Evolutionary conservation across 2,888 invertebrate species (phyloP).

Genomic region (Athetis lepigone): DNA sequence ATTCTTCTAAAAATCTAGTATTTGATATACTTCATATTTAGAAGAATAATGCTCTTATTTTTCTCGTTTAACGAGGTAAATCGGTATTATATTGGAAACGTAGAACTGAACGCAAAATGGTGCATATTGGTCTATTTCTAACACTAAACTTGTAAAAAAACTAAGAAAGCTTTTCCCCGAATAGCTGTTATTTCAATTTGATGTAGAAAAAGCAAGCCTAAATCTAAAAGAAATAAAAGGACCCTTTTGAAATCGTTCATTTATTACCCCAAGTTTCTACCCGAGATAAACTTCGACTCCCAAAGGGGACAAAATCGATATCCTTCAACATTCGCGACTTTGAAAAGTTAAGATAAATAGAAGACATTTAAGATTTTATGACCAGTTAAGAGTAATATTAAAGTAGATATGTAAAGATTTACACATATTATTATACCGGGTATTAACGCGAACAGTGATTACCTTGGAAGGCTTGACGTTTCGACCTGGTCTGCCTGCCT

Average conservation of each 20-base stretch:
- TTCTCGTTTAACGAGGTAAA: constrained; percentile 6
- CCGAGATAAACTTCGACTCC: constrained; percentile 57
- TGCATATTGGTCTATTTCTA: neutral
- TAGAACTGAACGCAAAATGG: neutral
- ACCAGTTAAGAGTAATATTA: constrained; percentile 18
- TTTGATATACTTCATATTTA: too few species aligned
- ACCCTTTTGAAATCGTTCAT: constrained; percentile 47
- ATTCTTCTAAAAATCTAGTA: too few species aligned
- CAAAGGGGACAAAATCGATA: constrained; percentile 55
- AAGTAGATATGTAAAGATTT: neutral
- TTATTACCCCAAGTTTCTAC: constrained; percentile 56
- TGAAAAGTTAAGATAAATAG: constrained; percentile 49
- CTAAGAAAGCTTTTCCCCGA: constrained; percentile 24
- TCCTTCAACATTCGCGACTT: constrained; percentile 48
- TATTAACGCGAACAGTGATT: too few species aligned
- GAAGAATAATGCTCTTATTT: too few species aligned
- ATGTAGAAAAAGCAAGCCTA: constrained; percentile 38
- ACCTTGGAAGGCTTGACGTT: too few species aligned
- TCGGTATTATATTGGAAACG: constrained; percentile 2
- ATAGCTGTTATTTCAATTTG: constrained; percentile 42
- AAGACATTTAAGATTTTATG: constrained; percentile 38
- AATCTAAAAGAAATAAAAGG: constrained; percentile 54
- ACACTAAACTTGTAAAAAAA: constrained; percentile 21
- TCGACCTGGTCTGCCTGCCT: too few species aligned
- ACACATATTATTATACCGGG: neutral